These are phyloP conservation scores for Metaphire vulgaris DNA, from an alignment of 1,140 invertebrate genomes.

Conservation along the genomic window DNA sequence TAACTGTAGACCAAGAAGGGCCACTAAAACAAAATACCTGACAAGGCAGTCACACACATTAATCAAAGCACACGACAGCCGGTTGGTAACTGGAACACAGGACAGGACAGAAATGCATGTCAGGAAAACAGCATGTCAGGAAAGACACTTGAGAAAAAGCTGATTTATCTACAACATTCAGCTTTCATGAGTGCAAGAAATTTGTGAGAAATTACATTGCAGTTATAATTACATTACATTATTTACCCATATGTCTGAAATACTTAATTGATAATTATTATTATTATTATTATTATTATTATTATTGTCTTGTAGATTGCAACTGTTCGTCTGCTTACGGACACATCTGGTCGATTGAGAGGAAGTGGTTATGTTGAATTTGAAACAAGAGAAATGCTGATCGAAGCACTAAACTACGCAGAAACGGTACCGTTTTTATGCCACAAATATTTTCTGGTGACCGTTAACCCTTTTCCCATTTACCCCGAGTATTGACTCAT, in stretches of 20 bases:
- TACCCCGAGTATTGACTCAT: background rate
- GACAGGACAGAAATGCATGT: no score
- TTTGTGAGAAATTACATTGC: background rate
- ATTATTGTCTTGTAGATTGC: slow-evolving; percentile 56
- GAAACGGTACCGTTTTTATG: slow-evolving; percentile 57
- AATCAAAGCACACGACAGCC: no score
- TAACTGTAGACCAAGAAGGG: no score
- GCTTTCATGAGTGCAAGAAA: no score
- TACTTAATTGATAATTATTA: no score
- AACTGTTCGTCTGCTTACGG: slow-evolving; percentile 68
- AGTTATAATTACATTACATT: background rate
- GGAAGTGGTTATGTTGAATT: slow-evolving; percentile 93
- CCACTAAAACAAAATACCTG: no score
- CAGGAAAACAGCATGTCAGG: no score
- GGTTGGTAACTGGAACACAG: no score
- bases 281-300: slow-evolving; percentile 25
- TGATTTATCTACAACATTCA: no score
- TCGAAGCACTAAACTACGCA: slow-evolving; percentile 72
- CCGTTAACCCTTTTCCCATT: background rate
- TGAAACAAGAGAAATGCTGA: slow-evolving; percentile 71
- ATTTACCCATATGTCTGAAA: no score
- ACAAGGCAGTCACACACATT: no score
- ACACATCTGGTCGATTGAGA: slow-evolving; percentile 63
- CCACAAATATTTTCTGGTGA: background rate
- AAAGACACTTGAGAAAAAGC: no score